Evolutionary conservation across 2,113 vertebrate genomes (phyloP).

Genomic region (Leptobrachium leishanense): DNA sequence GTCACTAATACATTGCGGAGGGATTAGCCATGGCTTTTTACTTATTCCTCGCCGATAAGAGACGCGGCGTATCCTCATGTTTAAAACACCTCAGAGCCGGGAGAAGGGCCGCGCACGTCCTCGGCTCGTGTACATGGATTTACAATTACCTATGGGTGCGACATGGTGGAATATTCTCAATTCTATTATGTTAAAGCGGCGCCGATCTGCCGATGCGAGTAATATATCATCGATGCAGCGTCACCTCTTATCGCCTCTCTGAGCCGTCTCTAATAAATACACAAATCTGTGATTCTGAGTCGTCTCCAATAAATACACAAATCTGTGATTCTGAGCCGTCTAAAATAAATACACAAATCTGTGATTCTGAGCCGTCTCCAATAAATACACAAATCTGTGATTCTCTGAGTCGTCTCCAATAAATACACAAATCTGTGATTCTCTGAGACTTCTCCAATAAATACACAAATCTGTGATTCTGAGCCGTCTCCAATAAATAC

Average conservation of each 20-base stretch:
- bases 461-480: too few relatives aligned
- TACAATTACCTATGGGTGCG: background rate
- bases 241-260: background rate
- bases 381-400: too few relatives aligned
- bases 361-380: too few relatives aligned
- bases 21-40: conserved; percentile 11
- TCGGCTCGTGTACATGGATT: background rate
- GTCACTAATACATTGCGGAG: conserved; percentile 14
- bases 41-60: background rate
- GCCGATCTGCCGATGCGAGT: background rate
- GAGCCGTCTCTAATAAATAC: background rate
- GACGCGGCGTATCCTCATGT: background rate
- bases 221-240: background rate
- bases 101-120: background rate
- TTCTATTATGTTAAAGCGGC: background rate
- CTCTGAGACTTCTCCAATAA: too few relatives aligned
- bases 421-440: too few relatives aligned
- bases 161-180: background rate
- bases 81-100: background rate
- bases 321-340: too few relatives aligned
- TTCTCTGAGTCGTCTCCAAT: too few relatives aligned
- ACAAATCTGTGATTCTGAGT: background rate
- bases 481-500: too few relatives aligned
- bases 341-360: too few relatives aligned
- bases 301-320: too few relatives aligned